Base-by-base conservation (phyloP, 2,113 vertebrate species). In the Serilophus lunatus region DNA sequence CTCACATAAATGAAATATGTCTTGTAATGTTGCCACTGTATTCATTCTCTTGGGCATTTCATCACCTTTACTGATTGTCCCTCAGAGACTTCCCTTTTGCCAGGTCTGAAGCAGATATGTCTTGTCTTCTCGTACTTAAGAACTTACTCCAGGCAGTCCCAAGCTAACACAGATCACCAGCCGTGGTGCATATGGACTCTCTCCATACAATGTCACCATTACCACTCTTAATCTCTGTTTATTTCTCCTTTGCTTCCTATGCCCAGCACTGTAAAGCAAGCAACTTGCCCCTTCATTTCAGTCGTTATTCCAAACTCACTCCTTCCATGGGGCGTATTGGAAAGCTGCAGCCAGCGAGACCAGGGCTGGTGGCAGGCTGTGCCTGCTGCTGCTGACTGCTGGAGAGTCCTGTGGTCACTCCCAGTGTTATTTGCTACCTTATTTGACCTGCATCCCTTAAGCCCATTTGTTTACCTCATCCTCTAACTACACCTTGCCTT, bases 381-480 rank as follows among this genome's bases (percentile, higher is more conserved):
- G 54, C 42, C 47, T 15, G 15, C 28, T 59, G 31, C 65, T 82
- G 66, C 53, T 61, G 77, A 14, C 64, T 82, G 31, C 51, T 13
- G 3, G 35, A 47, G 65, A 78, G 63, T 40, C 44, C 70, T 69
- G 29, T 61, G 66, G 70, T 87, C 71, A 69, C 44, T 91, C 50
- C 61, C 63, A 38, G 57, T 53, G 53, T 68, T 64, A 90, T 35
- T 91, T 91, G 77, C 82, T 76, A 65, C 87, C 84, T 89, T 81
- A 63, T 79, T 92, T 89, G 89, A 91, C 91, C 78, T 49, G 72
- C 74, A 79, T 79, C 86, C 50, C 74, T 88, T 86, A 82, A 65
- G 31, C 59, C 70, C 84, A 79, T 87, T 95, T 95, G 84, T 95
- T 97, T 95, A 50, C 47, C 66, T 94, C 75, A 38, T 61, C 42